Base-by-base conservation (phyloP, 2,113 vertebrate species). In the Rana temporaria region DNA sequence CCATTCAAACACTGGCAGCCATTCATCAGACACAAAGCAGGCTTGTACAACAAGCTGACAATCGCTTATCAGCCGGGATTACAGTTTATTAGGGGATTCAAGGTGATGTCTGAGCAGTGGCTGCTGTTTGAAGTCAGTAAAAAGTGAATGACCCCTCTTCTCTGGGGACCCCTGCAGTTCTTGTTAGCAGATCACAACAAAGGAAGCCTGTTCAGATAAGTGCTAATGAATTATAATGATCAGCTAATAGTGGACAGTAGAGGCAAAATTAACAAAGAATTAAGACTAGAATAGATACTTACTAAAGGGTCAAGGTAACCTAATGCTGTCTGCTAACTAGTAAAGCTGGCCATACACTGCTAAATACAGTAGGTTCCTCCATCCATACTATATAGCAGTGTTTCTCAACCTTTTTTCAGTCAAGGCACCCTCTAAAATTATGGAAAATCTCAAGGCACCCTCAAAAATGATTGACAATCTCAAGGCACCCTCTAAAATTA, bases 221-320 rank as follows among this genome's bases (percentile, higher is more conserved):
- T 75, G 70, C 48, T 82, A 82, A 82, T 75, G 17, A 73, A 26
- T 24, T 82, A 71, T 4, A 0, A 32, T 57, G 64, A 81, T 85
- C 84, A 79, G 48, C 75, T 83, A 62, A 62, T 56, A 4, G 55
- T 71, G 65, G 78, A 82, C 86, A 87, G 6, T 19, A 16, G 14
- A 38, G 53, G 55, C 17, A 62, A 32, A 52, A 71, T 59, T 59
- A 48, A 24, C 66, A 62, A 38, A 60, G 8, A 62, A 80, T 80
- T 55, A 53, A 24, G n/a, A 59, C 64, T 22, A 42, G 9, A 48
- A 48, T 48, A 12, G 42, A 48, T 48, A 48, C 2, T 48, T 14
- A 48, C 42, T 12, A 42, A 42, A 42, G 38, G 38, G 38, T 42
- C 38, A 42, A 42, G 6, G 9, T 42, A 9, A 30, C 26, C 38